Conservation (phyloP, 2,113 vertebrate genomes). For the Passerina amoena region DNA sequence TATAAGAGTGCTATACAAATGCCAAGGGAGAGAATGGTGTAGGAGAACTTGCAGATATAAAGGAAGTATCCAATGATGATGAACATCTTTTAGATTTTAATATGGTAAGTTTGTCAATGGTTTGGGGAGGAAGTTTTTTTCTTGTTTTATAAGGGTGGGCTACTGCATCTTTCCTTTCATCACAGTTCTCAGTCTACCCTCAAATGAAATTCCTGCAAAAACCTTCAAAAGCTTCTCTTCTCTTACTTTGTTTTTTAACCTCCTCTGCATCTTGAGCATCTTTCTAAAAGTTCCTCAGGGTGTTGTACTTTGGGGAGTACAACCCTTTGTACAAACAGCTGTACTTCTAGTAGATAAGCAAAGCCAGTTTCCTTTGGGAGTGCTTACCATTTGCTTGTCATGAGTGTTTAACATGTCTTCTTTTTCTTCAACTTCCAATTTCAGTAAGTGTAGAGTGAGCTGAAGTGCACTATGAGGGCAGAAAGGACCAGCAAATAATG, state of each 20-base stretch:
- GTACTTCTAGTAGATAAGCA: neutral
- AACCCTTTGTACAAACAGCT: neutral
- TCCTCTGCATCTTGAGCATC: neutral
- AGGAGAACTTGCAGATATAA: slow-evolving; percentile 75
- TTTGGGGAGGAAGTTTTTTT: slow-evolving; percentile 3
- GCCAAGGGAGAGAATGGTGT: slow-evolving; percentile 77
- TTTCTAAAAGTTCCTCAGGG: neutral
- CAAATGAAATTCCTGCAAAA: neutral
- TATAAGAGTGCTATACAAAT: slow-evolving; percentile 76
- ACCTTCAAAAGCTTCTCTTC: neutral
- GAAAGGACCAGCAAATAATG: neutral
- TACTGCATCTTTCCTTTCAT: neutral
- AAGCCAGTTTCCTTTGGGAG: neutral
- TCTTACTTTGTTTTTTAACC: neutral
- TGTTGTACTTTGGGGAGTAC: neutral
- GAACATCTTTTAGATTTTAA: slow-evolving; percentile 82
- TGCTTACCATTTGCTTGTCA: neutral
- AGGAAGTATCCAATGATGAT: slow-evolving; percentile 74
- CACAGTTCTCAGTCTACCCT: neutral
- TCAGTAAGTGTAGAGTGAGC: neutral
- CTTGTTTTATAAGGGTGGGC: neutral
- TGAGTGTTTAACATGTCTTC: neutral
- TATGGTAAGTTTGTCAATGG: slow-evolving; percentile 75
- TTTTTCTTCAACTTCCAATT: neutral
- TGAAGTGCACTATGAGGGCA: neutral